Base-by-base conservation (phyloP, 2,888 invertebrate genomes). In the Lasioglossum zephyrum region DNA sequence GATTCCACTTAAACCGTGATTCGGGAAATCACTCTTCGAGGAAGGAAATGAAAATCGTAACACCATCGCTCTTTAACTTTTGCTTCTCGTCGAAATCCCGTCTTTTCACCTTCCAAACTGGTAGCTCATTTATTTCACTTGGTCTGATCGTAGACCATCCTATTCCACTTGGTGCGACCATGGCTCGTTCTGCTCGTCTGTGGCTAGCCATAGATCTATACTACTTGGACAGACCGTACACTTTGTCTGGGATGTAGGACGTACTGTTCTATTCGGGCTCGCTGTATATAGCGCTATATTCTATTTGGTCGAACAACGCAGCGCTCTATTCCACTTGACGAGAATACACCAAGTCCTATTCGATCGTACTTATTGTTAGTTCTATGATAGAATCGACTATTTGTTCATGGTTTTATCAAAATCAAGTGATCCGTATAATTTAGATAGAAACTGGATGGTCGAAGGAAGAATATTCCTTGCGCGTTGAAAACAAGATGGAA, bases 11-110 rank as follows among this genome's bases (percentile, higher is more conserved):
- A 85, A 87, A 85, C 82, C 74, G 85, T 69, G 87, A 87, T 85
- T 85, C 75, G 79, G 87, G 85, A 88, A 87, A 85, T 87, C 87
- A 87, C 85, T 85, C 82, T 87, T 78, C 82, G 82, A 81, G 84
- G 80, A 66, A 82, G 85, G 87, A 88, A 88, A 88, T 87, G 88
- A 87, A 88, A 88, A 87, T 85, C 87, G 82, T 88, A 87, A 85
- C 57, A 73, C 66, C 66, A 47, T n/a, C 44, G 70, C 74, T 73
- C 41, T 81, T 57, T 69, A 76, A 77, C 73, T 63, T 41, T 26
- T n/a, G 31, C 73, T 72, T 41, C 73, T 13, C 31, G 13, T 31
- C 75, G 47, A n/a, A 16, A 57, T 47, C 36, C 53, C 60, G 77
- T 66, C 80, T 47, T 80, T 78, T 82, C 79, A 83, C 73, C 82